Conservation (phyloP, 2,797 vertebrate species). For the Danio jaintianensis region DNA sequence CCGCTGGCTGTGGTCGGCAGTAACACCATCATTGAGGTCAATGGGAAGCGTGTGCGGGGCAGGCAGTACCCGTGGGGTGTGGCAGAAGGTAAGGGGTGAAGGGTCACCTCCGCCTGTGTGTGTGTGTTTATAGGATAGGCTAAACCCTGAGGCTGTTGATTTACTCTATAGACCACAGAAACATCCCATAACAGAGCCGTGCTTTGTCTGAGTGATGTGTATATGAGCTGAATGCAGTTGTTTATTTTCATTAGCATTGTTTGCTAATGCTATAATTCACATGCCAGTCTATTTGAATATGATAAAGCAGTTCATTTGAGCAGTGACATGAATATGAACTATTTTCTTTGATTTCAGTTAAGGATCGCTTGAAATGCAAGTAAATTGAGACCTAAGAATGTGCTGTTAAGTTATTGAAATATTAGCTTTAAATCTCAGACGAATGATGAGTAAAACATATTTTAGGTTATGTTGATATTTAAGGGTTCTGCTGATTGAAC, state of each 20-base stretch:
- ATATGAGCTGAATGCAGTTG: neutral
- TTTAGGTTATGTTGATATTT: too few relatives aligned
- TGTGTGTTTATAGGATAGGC: neutral
- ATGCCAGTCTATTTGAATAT: too few relatives aligned
- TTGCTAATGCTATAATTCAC: neutral
- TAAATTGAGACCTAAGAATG: neutral
- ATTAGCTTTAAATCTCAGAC: neutral
- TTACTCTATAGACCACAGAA: neutral
- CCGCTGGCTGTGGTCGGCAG: slow-evolving; percentile 96
- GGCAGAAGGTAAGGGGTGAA: slow-evolving; percentile 89
- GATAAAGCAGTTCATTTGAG: neutral
- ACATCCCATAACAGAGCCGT: neutral
- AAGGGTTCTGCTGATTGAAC: too few relatives aligned
- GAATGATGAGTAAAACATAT: too few relatives aligned
- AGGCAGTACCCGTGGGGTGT: slow-evolving; percentile 98
- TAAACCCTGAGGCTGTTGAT: neutral
- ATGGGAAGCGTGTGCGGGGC: slow-evolving; percentile 92
- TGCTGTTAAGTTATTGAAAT: neutral
- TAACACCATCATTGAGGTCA: slow-evolving; percentile 96
- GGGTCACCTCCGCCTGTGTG: neutral
- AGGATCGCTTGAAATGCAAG: neutral
- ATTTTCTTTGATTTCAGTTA: neutral
- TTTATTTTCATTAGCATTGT: neutral
- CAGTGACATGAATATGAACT: neutral
- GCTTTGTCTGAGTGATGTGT: neutral